Conservation (phyloP, 2,888 invertebrate species). For the Anthophora plumipes region DNA sequence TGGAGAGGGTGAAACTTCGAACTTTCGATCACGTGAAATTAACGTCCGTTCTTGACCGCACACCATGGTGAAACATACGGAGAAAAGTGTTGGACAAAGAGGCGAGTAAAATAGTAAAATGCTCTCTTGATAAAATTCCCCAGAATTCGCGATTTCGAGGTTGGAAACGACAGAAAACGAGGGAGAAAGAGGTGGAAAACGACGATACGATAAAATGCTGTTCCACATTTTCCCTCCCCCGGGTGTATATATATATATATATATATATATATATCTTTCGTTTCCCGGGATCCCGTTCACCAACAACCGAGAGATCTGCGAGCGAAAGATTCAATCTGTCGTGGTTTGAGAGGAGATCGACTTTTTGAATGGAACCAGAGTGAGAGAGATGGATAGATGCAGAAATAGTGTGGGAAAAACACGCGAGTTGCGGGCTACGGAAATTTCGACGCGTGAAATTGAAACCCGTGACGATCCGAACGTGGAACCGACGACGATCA, state of each 20-base stretch:
- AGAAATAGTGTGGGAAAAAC: not conserved
- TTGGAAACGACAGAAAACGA: not conserved
- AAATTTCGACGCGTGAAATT: conserved; percentile 45
- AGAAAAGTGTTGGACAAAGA: not conserved
- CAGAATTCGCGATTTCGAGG: not conserved
- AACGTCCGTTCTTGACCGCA: not conserved
- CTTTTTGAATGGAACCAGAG: conserved; percentile 1
- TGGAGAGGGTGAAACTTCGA: not conserved
- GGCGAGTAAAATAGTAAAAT: not conserved
- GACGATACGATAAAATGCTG: conserved; percentile 7
- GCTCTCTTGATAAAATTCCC: not conserved
- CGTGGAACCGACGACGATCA: conserved; percentile 20
- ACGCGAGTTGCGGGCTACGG: conserved; percentile 16
- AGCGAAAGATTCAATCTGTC: conserved; percentile 48
- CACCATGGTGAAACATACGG: too few species aligned
- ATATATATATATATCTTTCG: conserved; percentile 5
- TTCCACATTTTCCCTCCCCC: too few species aligned
- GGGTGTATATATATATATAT: too few species aligned
- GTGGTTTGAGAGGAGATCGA: conserved; percentile 23
- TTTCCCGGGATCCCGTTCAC: conserved; percentile 3
- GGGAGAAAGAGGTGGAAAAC: not conserved
- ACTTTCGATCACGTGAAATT: conserved; percentile 33
- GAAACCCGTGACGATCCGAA: conserved; percentile 36
- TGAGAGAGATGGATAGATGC: not conserved
- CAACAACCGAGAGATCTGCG: conserved; percentile 24